Evolutionary conservation across 1,140 invertebrate species (phyloP), one percentile per base, ranked within the genome.

Genomic region (Macrocentrus cingulum): DNA sequence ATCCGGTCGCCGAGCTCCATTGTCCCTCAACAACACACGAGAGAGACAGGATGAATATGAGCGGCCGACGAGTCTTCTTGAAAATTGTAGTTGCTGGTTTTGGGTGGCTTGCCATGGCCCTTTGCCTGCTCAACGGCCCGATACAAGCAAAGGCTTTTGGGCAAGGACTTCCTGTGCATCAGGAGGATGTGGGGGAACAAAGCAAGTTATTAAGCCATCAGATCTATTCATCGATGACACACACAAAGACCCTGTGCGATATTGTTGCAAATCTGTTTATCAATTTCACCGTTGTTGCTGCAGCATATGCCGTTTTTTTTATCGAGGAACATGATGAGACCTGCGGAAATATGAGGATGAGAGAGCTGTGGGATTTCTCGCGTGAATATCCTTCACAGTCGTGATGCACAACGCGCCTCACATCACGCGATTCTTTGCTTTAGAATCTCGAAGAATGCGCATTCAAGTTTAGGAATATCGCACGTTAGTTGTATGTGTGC

Each of bases 81-180:
- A 52, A 58, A 52, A 53, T 50, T 59, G 55, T 44, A 51, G 50
- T 59, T 54, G 51, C 11, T 32, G 46, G 36, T 49, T 20, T 49
- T 48, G 53, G 36, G 2, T 46, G 22, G 9, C 18, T n/a, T 44
- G 25, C 20, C 7, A 29, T 18, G 41, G 32, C 25, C 32, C 41
- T 44, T 34, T 42, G 49, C 19, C 18, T 51, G 49, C 16, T 15
- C 49, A 51, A 19, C 19, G 25, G 32, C 19, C 49, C 32, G 25
- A n/a, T n/a, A n/a, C n/a, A n/a, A n/a, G n/a, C n/a, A n/a, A n/a
- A 49, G 23, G 22, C 46, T 49, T 49, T 49, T 49, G 46, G 46
- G 46, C 46, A 49, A 49, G 46, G 13, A 49, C 23, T 49, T 49
- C 46, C 46, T 49, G 25, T 15, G 13, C n/a, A n/a, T n/a, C 13